Evolutionary conservation across 2,113 vertebrate species (phyloP).

Genomic region (Anolis sagrei): DNA sequence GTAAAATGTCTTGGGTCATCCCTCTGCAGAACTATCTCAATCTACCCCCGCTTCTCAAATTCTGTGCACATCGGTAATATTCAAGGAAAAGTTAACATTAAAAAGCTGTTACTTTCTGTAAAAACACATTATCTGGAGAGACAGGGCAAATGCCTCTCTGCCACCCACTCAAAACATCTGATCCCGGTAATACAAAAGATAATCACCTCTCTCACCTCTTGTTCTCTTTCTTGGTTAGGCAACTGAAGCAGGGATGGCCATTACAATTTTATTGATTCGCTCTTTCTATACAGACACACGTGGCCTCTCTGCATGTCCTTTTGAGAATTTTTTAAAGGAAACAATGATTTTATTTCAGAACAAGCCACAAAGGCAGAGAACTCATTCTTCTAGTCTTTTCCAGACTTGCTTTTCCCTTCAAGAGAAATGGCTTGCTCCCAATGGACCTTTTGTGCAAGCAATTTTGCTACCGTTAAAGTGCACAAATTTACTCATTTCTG

Average conservation of each 20-base stretch:
- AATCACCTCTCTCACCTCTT: background rate
- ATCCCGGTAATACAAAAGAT: background rate
- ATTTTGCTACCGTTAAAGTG: background rate
- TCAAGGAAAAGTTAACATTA: background rate
- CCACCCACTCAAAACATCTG: background rate
- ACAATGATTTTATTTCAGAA: background rate
- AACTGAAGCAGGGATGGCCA: background rate
- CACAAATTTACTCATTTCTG: background rate
- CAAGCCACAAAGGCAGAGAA: background rate
- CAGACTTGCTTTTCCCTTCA: background rate
- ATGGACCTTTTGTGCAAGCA: background rate
- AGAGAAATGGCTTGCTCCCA: background rate
- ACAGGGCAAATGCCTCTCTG: background rate
- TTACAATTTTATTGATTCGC: slow-evolving; percentile 12
- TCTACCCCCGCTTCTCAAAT: background rate
- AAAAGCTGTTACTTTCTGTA: background rate
- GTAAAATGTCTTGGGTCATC: background rate
- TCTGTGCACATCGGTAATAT: background rate
- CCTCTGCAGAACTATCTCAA: background rate
- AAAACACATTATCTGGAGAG: background rate
- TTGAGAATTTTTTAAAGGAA: background rate
- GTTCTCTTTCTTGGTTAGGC: background rate
- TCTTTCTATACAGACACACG: background rate
- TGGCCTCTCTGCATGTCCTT: background rate
- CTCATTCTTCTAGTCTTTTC: background rate